Base-by-base conservation (phyloP, 2,797 vertebrate genomes). In the Acropternis orthonyx region DNA sequence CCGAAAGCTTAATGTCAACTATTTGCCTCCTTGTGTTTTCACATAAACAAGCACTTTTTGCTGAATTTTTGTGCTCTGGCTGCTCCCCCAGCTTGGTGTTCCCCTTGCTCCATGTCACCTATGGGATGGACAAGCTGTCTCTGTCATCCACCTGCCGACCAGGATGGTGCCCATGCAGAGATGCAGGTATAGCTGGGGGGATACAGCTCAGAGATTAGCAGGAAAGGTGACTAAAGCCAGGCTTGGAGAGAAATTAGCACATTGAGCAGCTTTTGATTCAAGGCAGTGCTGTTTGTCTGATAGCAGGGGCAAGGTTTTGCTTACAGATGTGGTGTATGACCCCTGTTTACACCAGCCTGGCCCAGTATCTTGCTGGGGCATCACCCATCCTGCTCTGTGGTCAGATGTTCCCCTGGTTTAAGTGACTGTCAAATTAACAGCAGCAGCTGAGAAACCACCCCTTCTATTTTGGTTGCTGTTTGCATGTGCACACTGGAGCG, bases 1-100 rank as follows among this genome's bases (percentile, higher is more conserved):
- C 94, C 63, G 67, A 91, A 93, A 94, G 93, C 76, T 97, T 98
- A 97, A 98, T 97, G 97, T 98, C 97, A 98, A 96, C 96, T 98
- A 96, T 98, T 97, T 98, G 95, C 97, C 77, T 97, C 96, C 92
- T 95, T 51, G 76, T 95, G 48, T 92, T 97, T 96, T 95, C 93
- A 85, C 92, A 96, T 36, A 96, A 97, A 95, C 88, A 96, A 96
- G 95, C 59, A 52, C 68, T 95, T 91, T 94, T 63, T 79, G 43
- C 34, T 4, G 69, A 55, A 36, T 88, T 39, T 81, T 85, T 81
- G 37, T 21, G 66, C 67, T 20, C 76, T 12, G 43, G 39, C 54
- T 55, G 75, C 46, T 81, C 22, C 79, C 46, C 30, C 41, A 5
- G 66, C 30, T 28, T 7, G 4, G n/a, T 28, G 10, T 27, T 85